phyloP scores from a whole-genome alignment of 2,113 vertebrate genomes.

The Marmota flaviventris region DNA sequence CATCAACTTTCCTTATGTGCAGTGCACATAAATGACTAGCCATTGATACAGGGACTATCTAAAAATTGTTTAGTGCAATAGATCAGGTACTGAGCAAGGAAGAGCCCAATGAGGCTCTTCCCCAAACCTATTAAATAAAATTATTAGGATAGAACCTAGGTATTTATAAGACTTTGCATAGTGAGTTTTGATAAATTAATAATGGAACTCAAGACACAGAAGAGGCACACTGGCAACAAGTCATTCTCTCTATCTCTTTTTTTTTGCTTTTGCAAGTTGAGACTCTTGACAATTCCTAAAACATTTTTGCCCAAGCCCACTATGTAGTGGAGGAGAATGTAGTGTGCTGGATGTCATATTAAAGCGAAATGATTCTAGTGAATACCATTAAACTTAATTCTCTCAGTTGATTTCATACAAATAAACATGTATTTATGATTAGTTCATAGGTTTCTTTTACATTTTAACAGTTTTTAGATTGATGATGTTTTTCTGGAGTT shows the following conservation, averaged over 20 bases:
- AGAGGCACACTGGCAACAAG: neutral
- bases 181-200: neutral
- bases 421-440: neutral
- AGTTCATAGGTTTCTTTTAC: neutral
- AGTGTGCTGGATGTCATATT: neutral
- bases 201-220: neutral
- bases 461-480: neutral
- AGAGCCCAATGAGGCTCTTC: neutral
- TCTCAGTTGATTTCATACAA: neutral
- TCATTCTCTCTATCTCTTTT: neutral
- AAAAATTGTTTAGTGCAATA: neutral
- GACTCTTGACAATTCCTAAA: neutral
- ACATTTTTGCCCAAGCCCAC: neutral
- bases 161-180: neutral
- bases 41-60: neutral
- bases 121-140: neutral
- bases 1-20: neutral
- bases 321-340: neutral
- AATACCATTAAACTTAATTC: neutral
- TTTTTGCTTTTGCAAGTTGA: neutral
- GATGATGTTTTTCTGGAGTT: neutral
- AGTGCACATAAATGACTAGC: neutral
- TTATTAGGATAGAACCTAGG: neutral
- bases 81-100: neutral
- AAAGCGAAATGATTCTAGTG: neutral